Evolutionary conservation across 2,888 invertebrate species (phyloP).

Genomic region (Drosophila kanekoi): DNA sequence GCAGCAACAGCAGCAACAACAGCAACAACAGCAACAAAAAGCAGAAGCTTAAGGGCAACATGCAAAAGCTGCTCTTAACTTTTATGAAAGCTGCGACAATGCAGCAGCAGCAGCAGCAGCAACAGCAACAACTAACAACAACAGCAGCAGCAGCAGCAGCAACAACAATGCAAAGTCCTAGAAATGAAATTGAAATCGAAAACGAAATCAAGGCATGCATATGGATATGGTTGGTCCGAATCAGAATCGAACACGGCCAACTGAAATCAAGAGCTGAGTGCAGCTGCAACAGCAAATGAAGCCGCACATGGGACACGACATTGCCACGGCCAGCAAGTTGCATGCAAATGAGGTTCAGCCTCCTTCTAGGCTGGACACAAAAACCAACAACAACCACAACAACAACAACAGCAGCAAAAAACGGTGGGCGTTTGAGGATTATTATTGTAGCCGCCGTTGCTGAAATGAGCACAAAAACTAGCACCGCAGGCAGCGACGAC

Average conservation of each 20-base stretch:
- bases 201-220: slow-evolving; percentile 78
- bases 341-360: slow-evolving; percentile 71
- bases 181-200: slow-evolving; percentile 81
- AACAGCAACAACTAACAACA: slow-evolving; percentile 16
- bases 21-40: slow-evolving; percentile 20
- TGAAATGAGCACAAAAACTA: slow-evolving; percentile 60
- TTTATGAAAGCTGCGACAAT: slow-evolving; percentile 50
- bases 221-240: slow-evolving; percentile 56
- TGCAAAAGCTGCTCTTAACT: slow-evolving; percentile 54
- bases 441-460: slow-evolving; percentile 66
- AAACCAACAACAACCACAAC: not conserved
- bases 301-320: slow-evolving; percentile 64
- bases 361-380: slow-evolving; percentile 30
- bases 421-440: slow-evolving; percentile 59
- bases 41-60: slow-evolving; percentile 42
- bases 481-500: slow-evolving; percentile 33
- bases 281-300: slow-evolving; percentile 35
- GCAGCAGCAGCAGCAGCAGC: slow-evolving; percentile 10
- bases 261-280: slow-evolving; percentile 35
- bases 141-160: not conserved
- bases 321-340: slow-evolving; percentile 52
- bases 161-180: slow-evolving; percentile 44
- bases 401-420: slow-evolving; percentile 1
- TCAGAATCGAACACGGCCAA: slow-evolving; percentile 25
- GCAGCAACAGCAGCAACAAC: slow-evolving; percentile 15